Base-by-base conservation (phyloP, 2,888 invertebrate species). In the Nomada lathburiana region DNA sequence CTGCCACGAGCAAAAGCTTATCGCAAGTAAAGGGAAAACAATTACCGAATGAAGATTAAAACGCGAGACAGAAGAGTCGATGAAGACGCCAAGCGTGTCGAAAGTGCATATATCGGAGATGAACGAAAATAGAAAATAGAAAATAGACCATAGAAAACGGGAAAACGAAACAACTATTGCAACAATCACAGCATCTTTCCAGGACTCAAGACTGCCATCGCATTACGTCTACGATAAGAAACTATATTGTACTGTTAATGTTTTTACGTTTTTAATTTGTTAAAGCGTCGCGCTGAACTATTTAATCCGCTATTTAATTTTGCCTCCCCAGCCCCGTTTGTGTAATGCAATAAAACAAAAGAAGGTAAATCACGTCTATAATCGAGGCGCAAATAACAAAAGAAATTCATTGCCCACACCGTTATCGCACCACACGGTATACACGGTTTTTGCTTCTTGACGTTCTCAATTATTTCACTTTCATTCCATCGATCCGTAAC, bases 171-270 rank as follows among this genome's bases (percentile, higher is more conserved):
- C 84, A 90, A 87, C 86, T 89, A 87, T 47, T 82, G 89, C 89
- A 89, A 91, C 89, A 92, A 92, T 91, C 91, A 89, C 89, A 92
- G 90, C 92, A 92, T 92, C 90, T 93, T 92, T 93, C 92, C 92
- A 91, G 89, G 91, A 92, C 90, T 92, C 91, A 93, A 93, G 93
- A 93, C 93, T 93, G 93, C 93, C 93, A 93, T 91, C 92, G 90
- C 90, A 92, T 90, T 91, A 91, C 89, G 86, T 92, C 91, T 91
- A 92, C 90, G 89, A 91, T 92, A 92, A 92, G 90, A 91, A 91
- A 91, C 90, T 89, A 91, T 92, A 92, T 91, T 91, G 89, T 92
- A 92, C 91, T 91, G 93, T 93, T 93, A 92, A 93, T 91, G 91
- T 93, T 92, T 93, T 92, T 92, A 92, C 92, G 92, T 92, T 93